Percentiles rank a stretch among this genome's conserved stretches.
These are phyloP conservation scores for Bombus confusus DNA, from an alignment of 1,140 invertebrate genomes.

Conservation along the genomic window DNA sequence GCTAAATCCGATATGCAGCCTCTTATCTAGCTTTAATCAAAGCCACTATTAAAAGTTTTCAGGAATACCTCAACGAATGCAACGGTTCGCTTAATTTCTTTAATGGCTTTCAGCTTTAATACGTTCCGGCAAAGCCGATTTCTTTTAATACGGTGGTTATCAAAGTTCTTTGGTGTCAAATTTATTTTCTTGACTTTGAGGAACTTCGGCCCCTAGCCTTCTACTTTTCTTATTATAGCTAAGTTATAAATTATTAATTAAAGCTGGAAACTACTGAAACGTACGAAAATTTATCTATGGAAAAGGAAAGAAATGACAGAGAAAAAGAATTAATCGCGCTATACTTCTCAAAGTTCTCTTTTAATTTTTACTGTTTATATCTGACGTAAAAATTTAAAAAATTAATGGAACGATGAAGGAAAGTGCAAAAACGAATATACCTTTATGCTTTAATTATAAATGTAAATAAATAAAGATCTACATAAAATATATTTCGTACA, in stretches of 20 bases:
- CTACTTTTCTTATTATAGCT: neutral
- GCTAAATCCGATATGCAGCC: neutral
- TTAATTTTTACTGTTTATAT: neutral
- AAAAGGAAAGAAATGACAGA: neutral
- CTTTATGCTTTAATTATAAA: neutral
- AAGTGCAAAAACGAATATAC: neutral
- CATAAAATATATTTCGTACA: neutral
- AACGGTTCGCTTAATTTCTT: slow-evolving; percentile 19
- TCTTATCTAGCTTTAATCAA: slow-evolving; percentile 15
- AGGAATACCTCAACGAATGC: neutral
- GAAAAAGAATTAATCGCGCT: neutral
- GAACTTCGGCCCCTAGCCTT: too few species aligned
- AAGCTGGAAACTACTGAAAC: neutral
- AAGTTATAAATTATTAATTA: slow-evolving; percentile 2
- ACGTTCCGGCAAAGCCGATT: slow-evolving; percentile 15
- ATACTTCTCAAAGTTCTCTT: neutral
- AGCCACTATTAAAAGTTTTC: slow-evolving; percentile 5
- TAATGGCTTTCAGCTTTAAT: slow-evolving; percentile 27
- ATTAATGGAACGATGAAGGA: neutral
- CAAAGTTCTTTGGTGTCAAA: slow-evolving; percentile 10
- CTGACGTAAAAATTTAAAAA: neutral
- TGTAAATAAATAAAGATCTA: neutral
- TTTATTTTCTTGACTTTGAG: neutral
- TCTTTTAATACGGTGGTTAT: neutral
- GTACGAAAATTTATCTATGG: neutral